Conservation (phyloP, 1,140 invertebrate species). For the Ephestia elutella region DNA sequence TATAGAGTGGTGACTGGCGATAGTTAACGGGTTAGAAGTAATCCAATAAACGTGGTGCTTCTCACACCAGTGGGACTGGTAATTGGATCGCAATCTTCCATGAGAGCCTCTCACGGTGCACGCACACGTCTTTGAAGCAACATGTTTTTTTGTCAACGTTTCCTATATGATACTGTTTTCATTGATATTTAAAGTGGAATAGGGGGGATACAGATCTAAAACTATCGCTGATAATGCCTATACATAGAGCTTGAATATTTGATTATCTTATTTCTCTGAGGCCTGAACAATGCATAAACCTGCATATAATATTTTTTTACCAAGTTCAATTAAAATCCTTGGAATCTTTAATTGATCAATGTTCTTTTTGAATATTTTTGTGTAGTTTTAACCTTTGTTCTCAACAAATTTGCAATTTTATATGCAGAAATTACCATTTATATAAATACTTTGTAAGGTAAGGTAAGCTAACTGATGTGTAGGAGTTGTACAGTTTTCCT, state of each 20-base stretch:
- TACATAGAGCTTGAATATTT: no score
- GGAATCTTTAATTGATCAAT: no score
- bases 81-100: slow-evolving; percentile 49
- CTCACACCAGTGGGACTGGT: slow-evolving; percentile 15
- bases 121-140: slow-evolving; percentile 22
- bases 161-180: slow-evolving; percentile 5
- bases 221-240: no score
- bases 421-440: background rate
- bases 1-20: background rate
- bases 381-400: background rate
- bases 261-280: no score
- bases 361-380: background rate
- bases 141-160: slow-evolving; percentile 6
- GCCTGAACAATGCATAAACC: no score
- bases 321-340: no score
- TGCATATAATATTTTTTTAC: no score
- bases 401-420: background rate
- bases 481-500: slow-evolving; percentile 29
- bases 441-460: background rate
- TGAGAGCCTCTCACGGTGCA: slow-evolving; percentile 57
- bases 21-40: background rate
- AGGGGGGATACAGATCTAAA: no score
- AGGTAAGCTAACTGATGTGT: no score
- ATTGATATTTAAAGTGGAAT: background rate
- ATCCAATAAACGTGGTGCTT: background rate